These are phyloP conservation scores for Agrochola lota DNA, from an alignment of 2,888 invertebrate species.

Conservation along the genomic window DNA sequence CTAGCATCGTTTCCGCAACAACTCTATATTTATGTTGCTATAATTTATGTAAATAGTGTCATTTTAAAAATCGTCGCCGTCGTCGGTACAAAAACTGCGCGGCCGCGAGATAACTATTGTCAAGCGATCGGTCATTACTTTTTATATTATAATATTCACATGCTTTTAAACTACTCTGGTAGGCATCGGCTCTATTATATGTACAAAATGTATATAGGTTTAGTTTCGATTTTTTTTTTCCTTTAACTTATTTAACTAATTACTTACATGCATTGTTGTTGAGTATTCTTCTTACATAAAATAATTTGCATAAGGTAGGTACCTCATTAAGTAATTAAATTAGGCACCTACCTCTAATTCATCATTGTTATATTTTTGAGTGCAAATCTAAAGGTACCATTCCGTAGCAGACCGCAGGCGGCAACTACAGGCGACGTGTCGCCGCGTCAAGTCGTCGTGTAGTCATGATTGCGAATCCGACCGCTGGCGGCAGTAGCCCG, in stretches of 20 bases:
- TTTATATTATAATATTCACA: constrained; percentile 25
- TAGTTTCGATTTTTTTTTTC: too few species aligned
- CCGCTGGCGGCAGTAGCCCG: too few species aligned
- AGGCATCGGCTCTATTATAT: neutral
- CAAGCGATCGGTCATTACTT: constrained; percentile 34
- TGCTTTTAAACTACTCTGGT: constrained; percentile 10
- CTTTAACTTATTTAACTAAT: neutral
- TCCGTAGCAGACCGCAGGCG: too few species aligned
- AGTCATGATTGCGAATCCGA: too few species aligned
- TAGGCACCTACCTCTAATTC: neutral
- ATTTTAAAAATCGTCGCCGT: constrained; percentile 33
- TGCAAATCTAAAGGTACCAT: neutral
- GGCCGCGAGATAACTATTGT: constrained; percentile 51
- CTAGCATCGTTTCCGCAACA: constrained; percentile 26
- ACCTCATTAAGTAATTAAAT: neutral
- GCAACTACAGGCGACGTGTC: too few species aligned
- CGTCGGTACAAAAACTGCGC: constrained; percentile 11
- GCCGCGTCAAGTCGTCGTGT: too few species aligned
- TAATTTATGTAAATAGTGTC: constrained; percentile 35
- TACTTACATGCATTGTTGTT: neutral
- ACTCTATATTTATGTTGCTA: constrained; percentile 20
- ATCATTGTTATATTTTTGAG: neutral
- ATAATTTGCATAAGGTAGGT: neutral
- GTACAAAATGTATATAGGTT: neutral
- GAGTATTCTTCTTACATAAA: neutral